Evolutionary conservation across 2,888 invertebrate species (phyloP).

Genomic region (Heteropelma amictum): DNA sequence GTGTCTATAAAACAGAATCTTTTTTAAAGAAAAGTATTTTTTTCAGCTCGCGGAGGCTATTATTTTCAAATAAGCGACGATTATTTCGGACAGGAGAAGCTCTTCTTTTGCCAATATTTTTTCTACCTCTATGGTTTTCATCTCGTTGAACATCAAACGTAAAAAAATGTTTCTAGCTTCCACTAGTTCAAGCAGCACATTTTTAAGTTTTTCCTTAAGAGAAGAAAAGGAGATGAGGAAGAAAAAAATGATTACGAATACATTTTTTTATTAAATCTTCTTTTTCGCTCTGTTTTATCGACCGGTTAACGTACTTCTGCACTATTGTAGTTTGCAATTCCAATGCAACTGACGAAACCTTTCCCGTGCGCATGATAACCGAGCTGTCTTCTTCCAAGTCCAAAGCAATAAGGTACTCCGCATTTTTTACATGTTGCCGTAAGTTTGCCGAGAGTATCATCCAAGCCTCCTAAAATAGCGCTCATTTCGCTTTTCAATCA

Average conservation of each 20-base stretch:
- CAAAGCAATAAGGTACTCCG: conserved; percentile 64
- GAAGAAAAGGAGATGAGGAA: conserved; percentile 32
- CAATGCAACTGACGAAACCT: conserved; percentile 66
- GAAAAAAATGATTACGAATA: background rate
- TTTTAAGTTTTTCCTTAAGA: conserved; percentile 63
- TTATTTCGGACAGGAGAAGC: conserved; percentile 62
- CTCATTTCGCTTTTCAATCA: background rate
- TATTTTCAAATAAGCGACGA: conserved; percentile 61
- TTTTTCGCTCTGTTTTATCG: background rate
- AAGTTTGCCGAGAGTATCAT: conserved; percentile 62
- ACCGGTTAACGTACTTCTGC: conserved; percentile 62
- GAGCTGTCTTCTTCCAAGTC: conserved; percentile 67
- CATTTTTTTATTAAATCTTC: background rate
- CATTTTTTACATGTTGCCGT: conserved; percentile 61
- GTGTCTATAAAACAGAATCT: too few relatives aligned
- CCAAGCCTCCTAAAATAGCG: conserved; percentile 66
- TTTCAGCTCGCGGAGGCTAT: conserved; percentile 54
- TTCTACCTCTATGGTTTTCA: conserved; percentile 59
- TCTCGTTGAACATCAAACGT: conserved; percentile 35
- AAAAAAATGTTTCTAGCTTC: conserved; percentile 63
- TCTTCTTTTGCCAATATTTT: conserved; percentile 58
- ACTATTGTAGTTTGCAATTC: conserved; percentile 66
- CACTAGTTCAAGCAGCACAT: conserved; percentile 63
- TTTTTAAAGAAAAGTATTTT: too few relatives aligned
- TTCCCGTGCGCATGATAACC: conserved; percentile 68